A percentile compares a stretch with the other conserved stretches of the same genome.
Conservation (phyloP, 2,888 invertebrate genomes). For the Diarsia dahlii region DNA sequence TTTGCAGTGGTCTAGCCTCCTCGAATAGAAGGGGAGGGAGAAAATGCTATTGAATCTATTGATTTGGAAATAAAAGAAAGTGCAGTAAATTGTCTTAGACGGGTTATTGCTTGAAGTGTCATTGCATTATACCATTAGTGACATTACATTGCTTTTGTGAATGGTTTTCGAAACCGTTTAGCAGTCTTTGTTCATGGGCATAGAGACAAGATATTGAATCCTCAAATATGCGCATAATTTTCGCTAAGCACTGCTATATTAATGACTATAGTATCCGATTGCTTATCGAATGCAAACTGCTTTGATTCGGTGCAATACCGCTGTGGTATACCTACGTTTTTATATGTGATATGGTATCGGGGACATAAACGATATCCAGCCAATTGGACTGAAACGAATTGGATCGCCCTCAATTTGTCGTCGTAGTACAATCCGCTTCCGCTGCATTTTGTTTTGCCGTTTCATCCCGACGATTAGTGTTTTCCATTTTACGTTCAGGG, state of each 20-base stretch:
- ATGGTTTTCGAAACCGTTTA: constrained; percentile 11
- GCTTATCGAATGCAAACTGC: constrained; percentile 77
- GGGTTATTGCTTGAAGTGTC: constrained; percentile 12
- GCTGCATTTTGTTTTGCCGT: constrained; percentile 85
- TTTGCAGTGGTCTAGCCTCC: constrained; percentile 9
- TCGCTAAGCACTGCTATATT: constrained; percentile 32
- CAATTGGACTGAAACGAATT: constrained; percentile 91
- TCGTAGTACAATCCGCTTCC: constrained; percentile 83
- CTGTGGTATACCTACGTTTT: constrained; percentile 73
- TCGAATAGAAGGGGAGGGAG: constrained; percentile 12
- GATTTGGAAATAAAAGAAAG: constrained; percentile 32
- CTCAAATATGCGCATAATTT: constrained; percentile 38
- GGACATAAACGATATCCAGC: constrained; percentile 88
- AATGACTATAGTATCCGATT: constrained; percentile 70
- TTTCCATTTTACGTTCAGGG: constrained; percentile 69
- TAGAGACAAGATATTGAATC: constrained; percentile 24
- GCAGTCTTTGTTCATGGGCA: constrained; percentile 17
- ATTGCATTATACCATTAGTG: constrained; percentile 15
- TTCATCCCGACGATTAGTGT: constrained; percentile 74
- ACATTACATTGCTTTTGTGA: constrained; percentile 15
- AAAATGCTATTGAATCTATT: constrained; percentile 29
- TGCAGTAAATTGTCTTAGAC: constrained; percentile 11
- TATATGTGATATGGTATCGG: constrained; percentile 81
- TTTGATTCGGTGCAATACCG: constrained; percentile 80
- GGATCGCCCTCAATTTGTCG: constrained; percentile 89